Conservation (phyloP, 2,797 vertebrate genomes). For the Vespertilio murinus region DNA sequence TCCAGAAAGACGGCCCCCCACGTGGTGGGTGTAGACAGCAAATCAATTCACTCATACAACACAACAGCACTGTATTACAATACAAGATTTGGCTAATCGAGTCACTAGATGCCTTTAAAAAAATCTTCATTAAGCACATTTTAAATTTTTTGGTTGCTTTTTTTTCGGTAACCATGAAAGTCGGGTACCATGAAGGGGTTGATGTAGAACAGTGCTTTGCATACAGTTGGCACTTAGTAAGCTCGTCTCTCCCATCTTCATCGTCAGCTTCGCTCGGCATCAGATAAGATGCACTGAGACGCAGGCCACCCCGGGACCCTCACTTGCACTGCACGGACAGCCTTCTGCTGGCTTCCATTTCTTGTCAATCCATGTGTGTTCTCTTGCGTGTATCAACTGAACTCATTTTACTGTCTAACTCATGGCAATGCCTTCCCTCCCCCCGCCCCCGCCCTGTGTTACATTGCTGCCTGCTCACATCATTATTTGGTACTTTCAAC, state of each 20-base stretch:
- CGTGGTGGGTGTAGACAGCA: fast-evolving
- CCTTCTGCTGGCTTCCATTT: constrained; percentile 23
- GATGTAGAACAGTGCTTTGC: fast-evolving
- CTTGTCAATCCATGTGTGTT: neutral
- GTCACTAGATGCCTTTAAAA: neutral
- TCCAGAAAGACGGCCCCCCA: neutral
- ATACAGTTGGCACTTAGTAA: fast-evolving
- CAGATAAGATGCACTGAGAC: neutral
- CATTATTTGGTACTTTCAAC: neutral
- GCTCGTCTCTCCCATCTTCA: neutral
- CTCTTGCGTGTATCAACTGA: too few relatives aligned
- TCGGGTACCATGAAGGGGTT: too few relatives aligned
- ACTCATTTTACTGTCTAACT: neutral
- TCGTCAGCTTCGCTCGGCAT: neutral
- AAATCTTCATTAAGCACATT: neutral
- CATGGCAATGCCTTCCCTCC: fast-evolving
- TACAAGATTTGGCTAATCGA: neutral
- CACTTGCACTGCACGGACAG: neutral
- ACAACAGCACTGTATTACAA: neutral
- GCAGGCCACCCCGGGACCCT: fast-evolving
- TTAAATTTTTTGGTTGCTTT: neutral
- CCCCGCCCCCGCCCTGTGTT: fast-evolving
- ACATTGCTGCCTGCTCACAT: fast-evolving
- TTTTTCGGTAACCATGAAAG: neutral
- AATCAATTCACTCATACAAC: fast-evolving